These are phyloP conservation scores for Phataginus tricuspis DNA, from an alignment of 2,797 vertebrate species.

Conservation along the genomic window DNA sequence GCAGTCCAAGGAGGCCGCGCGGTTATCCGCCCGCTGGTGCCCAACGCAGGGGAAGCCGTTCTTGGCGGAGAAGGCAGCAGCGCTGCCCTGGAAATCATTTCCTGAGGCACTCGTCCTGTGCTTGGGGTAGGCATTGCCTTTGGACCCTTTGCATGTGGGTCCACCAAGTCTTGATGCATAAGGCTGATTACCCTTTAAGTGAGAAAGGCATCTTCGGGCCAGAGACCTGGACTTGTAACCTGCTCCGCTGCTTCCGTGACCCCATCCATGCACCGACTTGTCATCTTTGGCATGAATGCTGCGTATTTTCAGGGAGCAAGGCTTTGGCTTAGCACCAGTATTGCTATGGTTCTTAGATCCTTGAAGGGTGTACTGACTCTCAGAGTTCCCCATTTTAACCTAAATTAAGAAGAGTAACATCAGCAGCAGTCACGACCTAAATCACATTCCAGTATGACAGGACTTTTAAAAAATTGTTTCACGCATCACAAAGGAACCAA, in stretches of 20 bases:
- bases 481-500: slow-evolving; percentile 34
- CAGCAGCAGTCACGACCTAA: slow-evolving; percentile 64
- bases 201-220: slow-evolving; percentile 93
- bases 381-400: slow-evolving; percentile 95
- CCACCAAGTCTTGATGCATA: slow-evolving; percentile 90
- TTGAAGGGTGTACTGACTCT: slow-evolving; percentile 97
- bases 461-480: slow-evolving; percentile 6
- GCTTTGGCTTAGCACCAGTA: slow-evolving; percentile 90
- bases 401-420: slow-evolving; percentile 81
- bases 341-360: slow-evolving; percentile 89
- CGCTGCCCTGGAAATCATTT: slow-evolving; percentile 83
- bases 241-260: slow-evolving; percentile 85
- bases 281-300: slow-evolving; percentile 91
- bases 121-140: slow-evolving; percentile 82
- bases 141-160: slow-evolving; percentile 86
- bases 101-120: slow-evolving; percentile 72
- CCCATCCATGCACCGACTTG: slow-evolving; percentile 90
- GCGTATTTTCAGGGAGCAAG: slow-evolving; percentile 91
- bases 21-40: slow-evolving; percentile 79
- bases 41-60: slow-evolving; percentile 87
- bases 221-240: slow-evolving; percentile 92
- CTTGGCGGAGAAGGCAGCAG: slow-evolving; percentile 82
- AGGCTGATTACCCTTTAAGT: slow-evolving; percentile 91
- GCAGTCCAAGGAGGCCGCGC: slow-evolving; percentile 82
- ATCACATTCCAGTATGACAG: background rate